Base-by-base conservation (phyloP, 1,140 invertebrate genomes). In the Sogatella furcifera region DNA sequence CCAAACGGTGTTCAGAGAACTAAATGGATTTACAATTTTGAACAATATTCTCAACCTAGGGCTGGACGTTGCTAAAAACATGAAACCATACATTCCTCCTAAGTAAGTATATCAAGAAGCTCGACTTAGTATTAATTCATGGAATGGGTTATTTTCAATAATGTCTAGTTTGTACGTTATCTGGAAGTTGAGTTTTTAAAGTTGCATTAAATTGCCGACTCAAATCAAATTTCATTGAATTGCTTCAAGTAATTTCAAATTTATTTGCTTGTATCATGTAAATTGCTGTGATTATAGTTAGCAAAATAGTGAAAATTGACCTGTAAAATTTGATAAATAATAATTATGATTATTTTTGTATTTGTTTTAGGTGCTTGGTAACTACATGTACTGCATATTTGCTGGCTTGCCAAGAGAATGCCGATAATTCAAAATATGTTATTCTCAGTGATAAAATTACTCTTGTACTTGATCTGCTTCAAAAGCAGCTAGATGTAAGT, bases 361-460 rank as follows among this genome's bases (percentile, higher is more conserved):
- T 66, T 68, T 63, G 57, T 71, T 77, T 24, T 67, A 87, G 85
- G 66, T 84, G 80, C 54, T 73, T 86, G 14, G 72, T 81, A 19
- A 81, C 80, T 10, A 71, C 80, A 1, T 81, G 81, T 64, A 80
- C 80, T 65, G 75, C 84, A 8, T 83, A 81, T 67, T 77, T 78
- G 65, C 71, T 78, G 31, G 77, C 78, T 4, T 78, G 83, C 61
- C 76, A 73, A 61, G 74, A 73, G 38, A 73, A 79, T 65, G 69
- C 70, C 15, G 77, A 79, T 9, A 89, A 84, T 66, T 81, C 80
- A 63, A 78, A 84, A 60, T 81, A 79, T 64, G 76, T 88, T 61
- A 71, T 90, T 42, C 76, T 85, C 57, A 85, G 83, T 62, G 89
- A 89, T 69, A 82, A 84, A 69, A 78, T 88, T 60, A 78, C 81